Percentiles rank a stretch among this genome's conserved stretches.
Conservation (phyloP, 2,888 invertebrate species). For the Netelia fuscicornis region DNA sequence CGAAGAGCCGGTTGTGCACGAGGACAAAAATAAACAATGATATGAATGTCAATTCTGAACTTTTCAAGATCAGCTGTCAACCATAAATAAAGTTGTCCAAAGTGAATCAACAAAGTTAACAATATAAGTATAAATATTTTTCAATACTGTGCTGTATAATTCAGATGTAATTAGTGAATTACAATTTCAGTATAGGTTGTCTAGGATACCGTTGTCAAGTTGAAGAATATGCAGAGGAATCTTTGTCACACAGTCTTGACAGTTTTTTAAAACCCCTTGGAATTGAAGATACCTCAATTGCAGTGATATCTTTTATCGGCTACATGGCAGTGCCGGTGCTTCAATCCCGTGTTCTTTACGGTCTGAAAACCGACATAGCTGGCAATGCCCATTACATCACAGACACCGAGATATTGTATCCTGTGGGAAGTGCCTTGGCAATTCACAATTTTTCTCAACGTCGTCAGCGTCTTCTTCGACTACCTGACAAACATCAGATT, state of each 20-base stretch:
- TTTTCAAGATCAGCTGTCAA: too few species aligned
- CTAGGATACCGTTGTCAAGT: not conserved
- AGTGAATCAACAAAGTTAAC: too few species aligned
- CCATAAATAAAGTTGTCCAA: too few species aligned
- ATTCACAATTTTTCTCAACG: constrained; percentile 91
- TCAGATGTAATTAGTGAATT: not conserved
- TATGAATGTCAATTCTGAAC: too few species aligned
- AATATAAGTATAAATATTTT: too few species aligned
- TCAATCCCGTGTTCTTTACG: constrained; percentile 88
- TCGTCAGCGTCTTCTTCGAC: constrained; percentile 90
- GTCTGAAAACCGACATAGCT: constrained; percentile 88
- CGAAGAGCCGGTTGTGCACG: too few species aligned
- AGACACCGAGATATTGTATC: constrained; percentile 92
- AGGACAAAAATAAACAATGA: too few species aligned
- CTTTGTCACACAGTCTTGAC: too few species aligned
- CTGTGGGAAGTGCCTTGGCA: constrained; percentile 91
- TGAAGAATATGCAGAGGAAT: too few species aligned
- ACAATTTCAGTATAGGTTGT: constrained; percentile 28
- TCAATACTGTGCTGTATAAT: too few species aligned
- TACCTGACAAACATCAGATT: constrained; percentile 89
- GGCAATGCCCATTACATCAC: constrained; percentile 91
- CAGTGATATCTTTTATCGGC: not conserved
- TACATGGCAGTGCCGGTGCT: constrained; percentile 85
- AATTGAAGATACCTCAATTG: not conserved
- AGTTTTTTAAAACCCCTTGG: too few species aligned